Evolutionary conservation across 2,113 vertebrate species (phyloP).

Genomic region (Callipepla californica): DNA sequence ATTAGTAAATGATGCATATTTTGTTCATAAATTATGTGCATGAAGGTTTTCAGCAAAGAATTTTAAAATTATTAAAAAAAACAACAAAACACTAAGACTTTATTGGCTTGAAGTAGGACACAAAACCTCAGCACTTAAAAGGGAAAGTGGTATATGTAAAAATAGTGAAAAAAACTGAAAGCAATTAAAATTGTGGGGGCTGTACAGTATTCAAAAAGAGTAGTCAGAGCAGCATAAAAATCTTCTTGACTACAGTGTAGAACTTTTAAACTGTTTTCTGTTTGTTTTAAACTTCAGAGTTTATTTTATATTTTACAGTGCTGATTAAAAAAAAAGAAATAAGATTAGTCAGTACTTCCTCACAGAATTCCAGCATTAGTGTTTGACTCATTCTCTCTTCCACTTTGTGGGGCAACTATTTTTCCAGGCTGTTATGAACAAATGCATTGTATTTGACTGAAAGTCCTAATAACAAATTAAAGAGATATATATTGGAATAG

Average conservation of each 20-base stretch:
- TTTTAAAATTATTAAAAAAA: not conserved
- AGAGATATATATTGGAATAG: not conserved
- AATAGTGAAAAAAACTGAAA: not conserved
- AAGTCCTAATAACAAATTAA: not conserved
- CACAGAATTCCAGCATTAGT: not conserved
- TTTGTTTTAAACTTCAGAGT: not conserved
- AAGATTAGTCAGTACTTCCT: not conserved
- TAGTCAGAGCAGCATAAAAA: not conserved
- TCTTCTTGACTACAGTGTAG: not conserved
- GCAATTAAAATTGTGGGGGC: not conserved
- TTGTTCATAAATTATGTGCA: not conserved
- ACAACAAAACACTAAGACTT: not conserved
- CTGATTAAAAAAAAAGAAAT: not conserved
- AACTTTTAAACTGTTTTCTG: not conserved
- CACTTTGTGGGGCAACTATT: not conserved
- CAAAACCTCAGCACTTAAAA: not conserved
- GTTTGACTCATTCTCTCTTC: not conserved
- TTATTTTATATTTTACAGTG: not conserved
- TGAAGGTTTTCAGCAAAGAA: not conserved
- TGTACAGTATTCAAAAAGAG: not conserved
- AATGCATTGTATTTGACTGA: not conserved
- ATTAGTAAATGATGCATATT: not conserved
- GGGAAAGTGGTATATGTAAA: not conserved
- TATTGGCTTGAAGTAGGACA: not conserved
- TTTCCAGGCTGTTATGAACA: not conserved